Conservation (phyloP, 2,888 invertebrate species). For the Imbricaverruca yamaguchii region DNA sequence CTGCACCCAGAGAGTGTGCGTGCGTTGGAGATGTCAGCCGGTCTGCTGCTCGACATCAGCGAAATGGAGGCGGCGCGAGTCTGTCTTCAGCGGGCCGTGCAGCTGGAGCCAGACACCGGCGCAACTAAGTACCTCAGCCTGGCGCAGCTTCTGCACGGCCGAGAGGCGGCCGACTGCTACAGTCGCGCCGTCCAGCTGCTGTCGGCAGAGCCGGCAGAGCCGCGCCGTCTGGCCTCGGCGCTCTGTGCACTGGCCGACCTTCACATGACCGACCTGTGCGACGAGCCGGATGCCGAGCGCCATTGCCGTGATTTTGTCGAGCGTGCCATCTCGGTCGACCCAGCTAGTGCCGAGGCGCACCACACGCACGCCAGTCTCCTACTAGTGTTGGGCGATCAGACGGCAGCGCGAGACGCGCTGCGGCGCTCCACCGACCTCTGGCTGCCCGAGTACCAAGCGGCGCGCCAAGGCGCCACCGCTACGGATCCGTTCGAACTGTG, state of each 20-base stretch:
- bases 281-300: constrained; percentile 43
- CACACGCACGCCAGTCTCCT: constrained; percentile 35
- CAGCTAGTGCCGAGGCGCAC: constrained; percentile 42
- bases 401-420: constrained; percentile 36
- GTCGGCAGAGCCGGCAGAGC: constrained; percentile 33
- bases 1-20: constrained; percentile 41
- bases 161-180: constrained; percentile 41
- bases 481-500: constrained; percentile 38
- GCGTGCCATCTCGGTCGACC: constrained; percentile 40
- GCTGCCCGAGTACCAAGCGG: constrained; percentile 39
- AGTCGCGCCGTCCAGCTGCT: constrained; percentile 43
- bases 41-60: constrained; percentile 41
- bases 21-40: constrained; percentile 42
- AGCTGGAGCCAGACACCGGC: constrained; percentile 41
- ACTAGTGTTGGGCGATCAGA: constrained; percentile 38
- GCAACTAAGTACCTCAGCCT: constrained; percentile 44
- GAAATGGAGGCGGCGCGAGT: constrained; percentile 39
- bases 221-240: constrained; percentile 35
- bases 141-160: constrained; percentile 43
- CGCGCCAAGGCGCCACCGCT: constrained; percentile 34
- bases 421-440: constrained; percentile 41
- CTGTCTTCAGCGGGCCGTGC: constrained; percentile 37
- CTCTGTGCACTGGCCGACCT: constrained; percentile 44
- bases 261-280: constrained; percentile 45
- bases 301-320: constrained; percentile 40